Conservation (phyloP, 2,888 invertebrate genomes). For the Cacoxenus indagator region DNA sequence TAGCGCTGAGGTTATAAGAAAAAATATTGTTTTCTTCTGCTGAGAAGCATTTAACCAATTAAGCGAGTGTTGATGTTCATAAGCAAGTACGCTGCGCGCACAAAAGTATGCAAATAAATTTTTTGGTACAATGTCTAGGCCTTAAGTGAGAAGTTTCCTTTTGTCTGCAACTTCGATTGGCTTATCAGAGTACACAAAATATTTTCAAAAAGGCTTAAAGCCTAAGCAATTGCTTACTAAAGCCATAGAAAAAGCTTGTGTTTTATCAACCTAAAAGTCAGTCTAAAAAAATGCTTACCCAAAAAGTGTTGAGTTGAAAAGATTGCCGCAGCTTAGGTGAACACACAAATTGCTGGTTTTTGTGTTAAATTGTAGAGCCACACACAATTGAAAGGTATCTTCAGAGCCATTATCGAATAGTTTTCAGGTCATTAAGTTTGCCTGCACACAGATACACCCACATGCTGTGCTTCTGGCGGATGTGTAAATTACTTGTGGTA, state of each 20-base stretch:
- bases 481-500: slow-evolving; percentile 39
- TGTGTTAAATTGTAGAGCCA: slow-evolving; percentile 35
- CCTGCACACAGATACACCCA: slow-evolving; percentile 44
- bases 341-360: slow-evolving; percentile 31
- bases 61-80: not conserved
- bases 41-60: slow-evolving; percentile 3
- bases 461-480: slow-evolving; percentile 27
- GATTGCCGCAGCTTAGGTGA: not conserved
- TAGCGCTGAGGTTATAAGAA: not conserved
- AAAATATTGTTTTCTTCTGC: not conserved
- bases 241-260: not conserved
- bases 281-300: not conserved
- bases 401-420: slow-evolving; percentile 66
- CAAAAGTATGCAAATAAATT: slow-evolving; percentile 5
- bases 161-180: no score
- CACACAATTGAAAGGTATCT: slow-evolving; percentile 36
- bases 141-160: not conserved
- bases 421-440: slow-evolving; percentile 71
- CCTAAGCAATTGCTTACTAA: no score
- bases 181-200: not conserved
- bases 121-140: no score
- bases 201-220: slow-evolving; percentile 4
- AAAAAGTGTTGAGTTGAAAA: slow-evolving; percentile 2
- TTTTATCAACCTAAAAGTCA: not conserved
- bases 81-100: not conserved